Conservation (phyloP, 2,113 vertebrate species). For the Mus pahari region DNA sequence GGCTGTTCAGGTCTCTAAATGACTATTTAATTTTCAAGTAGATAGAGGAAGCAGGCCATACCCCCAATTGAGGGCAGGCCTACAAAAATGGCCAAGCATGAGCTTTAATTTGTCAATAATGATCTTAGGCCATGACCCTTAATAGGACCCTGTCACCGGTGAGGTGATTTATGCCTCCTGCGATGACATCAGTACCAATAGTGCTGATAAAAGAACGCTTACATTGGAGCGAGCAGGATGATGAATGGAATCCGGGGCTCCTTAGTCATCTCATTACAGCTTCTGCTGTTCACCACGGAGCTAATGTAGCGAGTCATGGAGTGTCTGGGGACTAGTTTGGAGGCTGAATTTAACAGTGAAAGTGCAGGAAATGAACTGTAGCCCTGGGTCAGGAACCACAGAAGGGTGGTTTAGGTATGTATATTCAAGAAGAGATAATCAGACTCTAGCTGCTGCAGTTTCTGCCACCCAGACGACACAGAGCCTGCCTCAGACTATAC, state of each 20-base stretch:
- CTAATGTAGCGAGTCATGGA: conserved; percentile 98
- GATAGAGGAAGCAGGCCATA: conserved; percentile 82
- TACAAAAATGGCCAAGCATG: conserved; percentile 89
- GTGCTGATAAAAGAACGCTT: conserved; percentile 98
- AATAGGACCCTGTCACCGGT: conserved; percentile 97
- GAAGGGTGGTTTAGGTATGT: conserved; percentile 56
- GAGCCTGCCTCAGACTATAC: background rate
- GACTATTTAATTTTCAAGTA: conserved; percentile 85
- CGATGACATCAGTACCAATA: conserved; percentile 96
- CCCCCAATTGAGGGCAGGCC: conserved; percentile 81
- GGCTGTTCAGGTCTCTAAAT: conserved; percentile 83
- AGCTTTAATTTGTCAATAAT: conserved; percentile 96
- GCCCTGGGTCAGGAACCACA: conserved; percentile 82
- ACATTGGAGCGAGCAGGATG: conserved; percentile 99
- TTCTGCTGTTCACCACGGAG: conserved; percentile 91
- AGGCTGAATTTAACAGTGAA: conserved; percentile 94
- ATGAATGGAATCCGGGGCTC: conserved; percentile 98
- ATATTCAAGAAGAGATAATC: background rate
- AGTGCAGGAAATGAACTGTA: conserved; percentile 89
- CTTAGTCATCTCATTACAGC: conserved; percentile 98
- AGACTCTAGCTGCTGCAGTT: background rate
- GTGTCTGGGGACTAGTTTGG: conserved; percentile 91
- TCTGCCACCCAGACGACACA: background rate
- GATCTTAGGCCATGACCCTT: conserved; percentile 92
- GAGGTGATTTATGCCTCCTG: conserved; percentile 96